Conservation (phyloP, 2,113 vertebrate species). For the Pipra filicauda region DNA sequence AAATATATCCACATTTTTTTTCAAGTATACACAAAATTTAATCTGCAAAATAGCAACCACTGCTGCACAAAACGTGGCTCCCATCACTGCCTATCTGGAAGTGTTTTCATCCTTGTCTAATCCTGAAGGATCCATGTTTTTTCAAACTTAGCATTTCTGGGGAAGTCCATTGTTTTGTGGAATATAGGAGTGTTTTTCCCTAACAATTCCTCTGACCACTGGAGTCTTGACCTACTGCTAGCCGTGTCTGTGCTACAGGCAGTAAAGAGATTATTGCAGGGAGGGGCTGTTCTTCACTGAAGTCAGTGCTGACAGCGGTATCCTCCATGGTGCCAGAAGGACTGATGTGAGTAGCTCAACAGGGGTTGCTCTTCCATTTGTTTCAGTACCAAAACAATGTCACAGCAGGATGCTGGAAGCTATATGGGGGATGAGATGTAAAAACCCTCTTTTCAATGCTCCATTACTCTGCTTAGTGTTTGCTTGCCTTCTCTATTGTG, state of each 20-base stretch:
- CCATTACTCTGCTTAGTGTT: conserved; percentile 9
- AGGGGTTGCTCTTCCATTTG: conserved; percentile 26
- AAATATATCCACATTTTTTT: not conserved
- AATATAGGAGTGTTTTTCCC: not conserved
- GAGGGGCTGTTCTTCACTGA: not conserved
- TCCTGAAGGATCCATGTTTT: not conserved
- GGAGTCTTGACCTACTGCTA: not conserved
- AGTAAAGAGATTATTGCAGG: not conserved
- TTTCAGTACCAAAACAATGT: conserved; percentile 28
- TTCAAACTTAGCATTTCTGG: not conserved
- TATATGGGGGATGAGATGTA: not conserved
- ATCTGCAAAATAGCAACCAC: not conserved
- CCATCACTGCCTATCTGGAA: not conserved
- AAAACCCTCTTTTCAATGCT: conserved; percentile 42
- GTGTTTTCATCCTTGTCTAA: not conserved
- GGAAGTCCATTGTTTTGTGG: not conserved
- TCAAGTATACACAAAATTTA: not conserved
- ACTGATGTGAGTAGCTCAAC: conserved; percentile 16
- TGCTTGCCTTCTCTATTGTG: conserved; percentile 38
- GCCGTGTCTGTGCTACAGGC: not conserved
- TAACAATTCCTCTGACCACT: not conserved
- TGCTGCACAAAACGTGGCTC: not conserved
- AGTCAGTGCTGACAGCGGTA: not conserved
- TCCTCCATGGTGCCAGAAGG: not conserved
- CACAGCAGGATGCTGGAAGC: conserved; percentile 40